A percentile compares a stretch with the other conserved stretches of the same genome.
Conservation (phyloP, 2,888 invertebrate species). For the Andrena minutula region DNA sequence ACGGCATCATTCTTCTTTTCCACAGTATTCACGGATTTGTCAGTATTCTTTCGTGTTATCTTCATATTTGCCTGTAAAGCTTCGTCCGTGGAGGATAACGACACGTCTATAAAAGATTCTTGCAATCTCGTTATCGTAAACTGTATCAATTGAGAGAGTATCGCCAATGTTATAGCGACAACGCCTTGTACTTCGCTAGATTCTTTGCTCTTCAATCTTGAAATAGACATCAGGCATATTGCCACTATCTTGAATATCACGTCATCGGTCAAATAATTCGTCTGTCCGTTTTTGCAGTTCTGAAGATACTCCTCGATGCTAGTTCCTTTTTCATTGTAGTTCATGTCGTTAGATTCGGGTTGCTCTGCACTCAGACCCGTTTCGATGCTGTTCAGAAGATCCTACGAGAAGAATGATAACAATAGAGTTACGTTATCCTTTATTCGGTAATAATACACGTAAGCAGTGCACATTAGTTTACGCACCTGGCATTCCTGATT, state of each 20-base stretch:
- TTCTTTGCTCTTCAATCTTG: slow-evolving; percentile 90
- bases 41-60: neutral
- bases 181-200: slow-evolving; percentile 93
- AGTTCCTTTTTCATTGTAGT: slow-evolving; percentile 69
- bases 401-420: slow-evolving; percentile 65
- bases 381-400: slow-evolving; percentile 79
- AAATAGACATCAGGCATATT: slow-evolving; percentile 92
- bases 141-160: slow-evolving; percentile 91
- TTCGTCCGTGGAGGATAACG: slow-evolving; percentile 78
- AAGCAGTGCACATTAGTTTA: neutral
- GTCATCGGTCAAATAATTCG: slow-evolving; percentile 83
- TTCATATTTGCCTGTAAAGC: slow-evolving; percentile 23
- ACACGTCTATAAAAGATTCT: slow-evolving; percentile 80
- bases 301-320: slow-evolving; percentile 78
- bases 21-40: neutral
- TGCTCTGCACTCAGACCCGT: slow-evolving; percentile 76
- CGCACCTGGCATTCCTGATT: slow-evolving; percentile 81
- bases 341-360: slow-evolving; percentile 59
- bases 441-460: neutral
- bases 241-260: slow-evolving; percentile 93
- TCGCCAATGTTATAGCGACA: slow-evolving; percentile 93
- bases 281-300: slow-evolving; percentile 75
- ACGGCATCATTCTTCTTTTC: slow-evolving; percentile 29
- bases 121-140: slow-evolving; percentile 80
- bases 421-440: slow-evolving; percentile 5